Conservation (phyloP, 1,140 invertebrate genomes). For the Drosophila sturtevanti region DNA sequence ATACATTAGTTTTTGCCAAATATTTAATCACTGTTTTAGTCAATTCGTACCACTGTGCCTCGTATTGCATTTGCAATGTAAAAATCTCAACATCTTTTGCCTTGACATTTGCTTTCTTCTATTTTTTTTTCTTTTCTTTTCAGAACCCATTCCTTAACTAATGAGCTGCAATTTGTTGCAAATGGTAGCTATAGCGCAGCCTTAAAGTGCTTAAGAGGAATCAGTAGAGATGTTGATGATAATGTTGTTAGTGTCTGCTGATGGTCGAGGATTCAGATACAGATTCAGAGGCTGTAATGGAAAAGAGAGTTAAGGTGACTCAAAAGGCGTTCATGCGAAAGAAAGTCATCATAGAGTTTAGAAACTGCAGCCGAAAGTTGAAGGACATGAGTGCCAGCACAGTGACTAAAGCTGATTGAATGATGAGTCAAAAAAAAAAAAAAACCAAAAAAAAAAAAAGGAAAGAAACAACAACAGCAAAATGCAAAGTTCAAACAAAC, state of each 20-base stretch:
- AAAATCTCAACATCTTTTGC: conserved; percentile 45
- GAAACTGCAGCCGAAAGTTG: conserved; percentile 45
- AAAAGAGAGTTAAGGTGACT: conserved; percentile 40
- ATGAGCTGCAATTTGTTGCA: conserved; percentile 77
- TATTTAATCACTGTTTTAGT: too few relatives aligned
- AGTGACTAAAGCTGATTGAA: conserved; percentile 70
- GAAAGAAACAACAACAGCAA: neutral
- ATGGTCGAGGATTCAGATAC: conserved; percentile 4
- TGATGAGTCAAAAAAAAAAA: conserved; percentile 61
- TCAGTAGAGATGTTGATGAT: neutral
- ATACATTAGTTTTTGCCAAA: too few relatives aligned
- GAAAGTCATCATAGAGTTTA: conserved; percentile 71
- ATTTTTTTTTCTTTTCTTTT: too few relatives aligned
- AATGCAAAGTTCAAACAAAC: conserved; percentile 39
- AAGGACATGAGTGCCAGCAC: conserved; percentile 47
- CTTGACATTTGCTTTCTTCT: conserved; percentile 21
- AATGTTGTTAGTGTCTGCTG: neutral
- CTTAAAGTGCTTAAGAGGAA: neutral
- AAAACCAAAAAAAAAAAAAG: conserved; percentile 45
- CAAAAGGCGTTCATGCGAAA: conserved; percentile 56
- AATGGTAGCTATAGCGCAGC: conserved; percentile 46
- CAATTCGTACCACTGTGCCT: conserved; percentile 33
- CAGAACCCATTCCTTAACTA: conserved; percentile 58
- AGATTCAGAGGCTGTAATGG: conserved; percentile 22
- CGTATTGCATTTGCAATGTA: conserved; percentile 54